Base-by-base conservation (phyloP, 1,140 invertebrate species). In the Nephila pilipes region DNA sequence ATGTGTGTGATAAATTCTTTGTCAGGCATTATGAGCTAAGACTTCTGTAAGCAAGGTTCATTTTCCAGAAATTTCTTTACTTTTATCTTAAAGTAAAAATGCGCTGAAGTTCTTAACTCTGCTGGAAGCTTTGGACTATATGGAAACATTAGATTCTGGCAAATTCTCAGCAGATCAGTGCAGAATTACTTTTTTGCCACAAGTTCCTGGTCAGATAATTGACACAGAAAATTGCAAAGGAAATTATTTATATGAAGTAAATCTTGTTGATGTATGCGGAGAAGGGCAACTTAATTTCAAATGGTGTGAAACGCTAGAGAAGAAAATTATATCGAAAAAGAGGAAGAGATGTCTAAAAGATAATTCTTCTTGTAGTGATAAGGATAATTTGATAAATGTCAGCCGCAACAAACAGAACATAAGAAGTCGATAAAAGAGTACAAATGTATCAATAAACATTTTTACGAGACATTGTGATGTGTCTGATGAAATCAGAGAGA, bases 121-220 rank as follows among this genome's bases (percentile, higher is more conserved):
- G 38, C 38, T 18, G 79, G 12, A 38, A 81, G 32, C 8, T 14
- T 81, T 81, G 20, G 80, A 83, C 22, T 46, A 83, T 54, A 83
- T 54, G 38, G 36, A 83, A 22, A 46, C 80, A 29, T 54, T 81
- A 54, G 36, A 83, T 54, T 83, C 80, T 18, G 3, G 46, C 22
- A 12, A 54, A 54, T 83, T 83, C 16, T 83, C 80, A 22, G 80
- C 80, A 38, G 80, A 54, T 83, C 4, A 54, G 38, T 83, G 80
- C 38, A 83, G 18, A 22, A 54, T 38, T 12, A 83, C 80, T 83
- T 83, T 29, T 54, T 83, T 83, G 38, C 38, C 80, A 83, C 80
- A 3, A 1, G 80, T 38, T 83, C 80, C 32, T 54, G 38, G 2
- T 83, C 18, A 83, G 38, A 2, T 83, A 54, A 54, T 36, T 54